Conservation (phyloP, 2,888 invertebrate genomes). For the Melanostoma mellinum region DNA sequence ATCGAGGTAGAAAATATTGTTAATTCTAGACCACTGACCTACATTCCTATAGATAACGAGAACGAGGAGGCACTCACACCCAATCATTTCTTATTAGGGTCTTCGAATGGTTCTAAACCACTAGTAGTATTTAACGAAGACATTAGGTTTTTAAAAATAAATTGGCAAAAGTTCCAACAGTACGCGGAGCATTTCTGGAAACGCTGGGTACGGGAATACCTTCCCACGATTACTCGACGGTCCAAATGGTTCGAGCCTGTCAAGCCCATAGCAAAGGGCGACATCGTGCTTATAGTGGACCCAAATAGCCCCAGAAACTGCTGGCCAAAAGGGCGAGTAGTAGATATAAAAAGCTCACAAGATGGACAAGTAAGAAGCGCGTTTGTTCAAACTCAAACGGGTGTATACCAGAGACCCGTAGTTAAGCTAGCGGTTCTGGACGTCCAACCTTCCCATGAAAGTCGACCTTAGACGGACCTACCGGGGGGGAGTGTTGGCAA, state of each 20-base stretch:
- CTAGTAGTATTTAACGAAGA: not conserved
- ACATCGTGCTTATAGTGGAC: not conserved
- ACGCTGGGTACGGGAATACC: constrained; percentile 5
- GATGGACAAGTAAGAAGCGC: not conserved
- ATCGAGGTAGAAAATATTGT: not conserved
- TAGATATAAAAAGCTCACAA: not conserved
- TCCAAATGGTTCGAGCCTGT: not conserved
- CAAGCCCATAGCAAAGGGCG: not conserved
- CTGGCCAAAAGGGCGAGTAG: constrained; percentile 2
- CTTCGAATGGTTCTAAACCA: not conserved
- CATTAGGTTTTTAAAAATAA: not conserved
- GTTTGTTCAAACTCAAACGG: not conserved
- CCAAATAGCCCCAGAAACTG: not conserved
- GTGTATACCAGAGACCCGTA: too few species aligned
- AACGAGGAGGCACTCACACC: too few species aligned
- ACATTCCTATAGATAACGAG: not conserved
- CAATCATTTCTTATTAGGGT: too few species aligned
- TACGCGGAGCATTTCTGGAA: constrained; percentile 10
- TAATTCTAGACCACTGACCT: not conserved
- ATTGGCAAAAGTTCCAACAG: constrained; percentile 12
- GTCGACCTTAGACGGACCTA: too few species aligned
- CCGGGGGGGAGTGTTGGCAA: too few species aligned
- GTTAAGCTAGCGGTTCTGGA: too few species aligned
- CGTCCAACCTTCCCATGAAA: too few species aligned
- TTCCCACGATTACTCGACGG: constrained; percentile 2